Evolutionary conservation across 2,113 vertebrate genomes (phyloP), one percentile per base, ranked within the genome.

Genomic region (Redunca redunca): DNA sequence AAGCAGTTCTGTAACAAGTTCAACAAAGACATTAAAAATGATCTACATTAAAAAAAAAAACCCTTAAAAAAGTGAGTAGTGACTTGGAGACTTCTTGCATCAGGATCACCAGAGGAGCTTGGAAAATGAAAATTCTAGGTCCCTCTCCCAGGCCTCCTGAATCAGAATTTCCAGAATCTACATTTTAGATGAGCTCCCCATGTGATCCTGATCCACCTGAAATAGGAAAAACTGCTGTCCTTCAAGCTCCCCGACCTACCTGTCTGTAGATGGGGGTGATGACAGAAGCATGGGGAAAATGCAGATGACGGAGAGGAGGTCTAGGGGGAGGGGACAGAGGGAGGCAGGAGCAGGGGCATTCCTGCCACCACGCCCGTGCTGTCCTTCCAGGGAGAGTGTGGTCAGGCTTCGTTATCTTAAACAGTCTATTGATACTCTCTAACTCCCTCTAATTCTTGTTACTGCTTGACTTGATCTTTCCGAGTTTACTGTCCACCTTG

Each of bases 71-170:
- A 77, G 23, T 43, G 80, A 52, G 50, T 2, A 77, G 48, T 6
- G 7, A 16, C 5, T 33, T 50, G 21, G 53, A n/a, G 53, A 46
- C n/a, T 58, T 81, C 33, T 58, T 74, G 26, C 15, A 30, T 62
- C 52, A 43, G 57, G 28, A 6, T 90, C 25, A 90, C 14, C 13
- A 21, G 26, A 86, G 23, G 10, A 67, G n/a, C n/a, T 46, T 43
- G 33, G n/a, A 74, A 53, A 82, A 92, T 48, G 74, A 95, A 93
- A 97, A 2, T n/a, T 8, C 43, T 52, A 7, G 48, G 36, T n/a
- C 55, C 23, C 23, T 88, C 26, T 88, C 40, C 17, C n/a, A 88
- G 50, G 50, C 25, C 2, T 67, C 67, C 50, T 58, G 2, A 88
- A 60, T 77, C 33, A 15, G 80, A 53, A 77, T 85, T 53, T 88